Conservation (phyloP, 2,888 invertebrate species). For the Zele albiditarsus region DNA sequence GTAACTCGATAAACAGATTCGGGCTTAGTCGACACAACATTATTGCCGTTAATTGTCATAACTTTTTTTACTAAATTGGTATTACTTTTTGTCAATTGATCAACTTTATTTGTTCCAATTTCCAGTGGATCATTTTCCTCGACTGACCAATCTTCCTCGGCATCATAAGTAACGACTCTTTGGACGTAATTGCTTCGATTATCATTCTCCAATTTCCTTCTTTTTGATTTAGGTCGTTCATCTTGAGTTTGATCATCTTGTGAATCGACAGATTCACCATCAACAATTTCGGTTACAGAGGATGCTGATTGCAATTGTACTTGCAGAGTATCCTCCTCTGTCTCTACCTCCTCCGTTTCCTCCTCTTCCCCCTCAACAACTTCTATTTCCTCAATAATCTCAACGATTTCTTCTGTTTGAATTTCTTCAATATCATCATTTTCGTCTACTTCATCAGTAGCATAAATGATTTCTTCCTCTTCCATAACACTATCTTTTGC, state of each 20-base stretch:
- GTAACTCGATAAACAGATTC: neutral
- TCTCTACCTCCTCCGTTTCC: constrained; percentile 47
- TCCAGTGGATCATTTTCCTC: constrained; percentile 62
- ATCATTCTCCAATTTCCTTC: constrained; percentile 36
- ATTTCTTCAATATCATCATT: constrained; percentile 55
- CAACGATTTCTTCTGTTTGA: constrained; percentile 67
- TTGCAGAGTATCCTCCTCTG: constrained; percentile 37
- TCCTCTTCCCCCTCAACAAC: constrained; percentile 54
- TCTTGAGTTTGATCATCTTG: constrained; percentile 20
- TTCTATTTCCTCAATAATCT: constrained; percentile 64
- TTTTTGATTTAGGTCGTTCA: constrained; percentile 21
- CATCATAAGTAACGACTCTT: constrained; percentile 63
- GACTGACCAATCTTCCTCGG: constrained; percentile 69
- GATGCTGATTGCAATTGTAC: constrained; percentile 33
- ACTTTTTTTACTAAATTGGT: constrained; percentile 29
- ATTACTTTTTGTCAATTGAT: constrained; percentile 2
- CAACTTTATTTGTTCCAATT: neutral
- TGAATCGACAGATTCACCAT: constrained; percentile 43
- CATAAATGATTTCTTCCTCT: constrained; percentile 63
- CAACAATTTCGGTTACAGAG: constrained; percentile 27
- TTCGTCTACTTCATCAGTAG: constrained; percentile 52
- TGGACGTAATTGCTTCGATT: constrained; percentile 47
- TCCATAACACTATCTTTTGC: constrained; percentile 39
- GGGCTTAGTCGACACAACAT: constrained; percentile 13
- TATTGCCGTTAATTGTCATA: constrained; percentile 45